Evolutionary conservation across 2,888 invertebrate genomes (phyloP).

Genomic region (Sarcophaga variegata): DNA sequence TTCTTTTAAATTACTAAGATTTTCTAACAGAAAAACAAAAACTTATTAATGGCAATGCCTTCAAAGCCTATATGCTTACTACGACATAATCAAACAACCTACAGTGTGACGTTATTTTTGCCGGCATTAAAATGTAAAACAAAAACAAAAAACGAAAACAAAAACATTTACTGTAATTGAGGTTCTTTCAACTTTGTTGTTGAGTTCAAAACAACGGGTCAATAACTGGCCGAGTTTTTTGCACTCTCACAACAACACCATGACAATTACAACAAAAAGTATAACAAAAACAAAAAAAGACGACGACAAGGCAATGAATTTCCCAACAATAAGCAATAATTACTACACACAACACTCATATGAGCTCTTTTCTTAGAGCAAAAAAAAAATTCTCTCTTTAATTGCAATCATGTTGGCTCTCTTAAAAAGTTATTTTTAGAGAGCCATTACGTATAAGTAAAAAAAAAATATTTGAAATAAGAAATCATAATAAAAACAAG

Average conservation of each 20-base stretch:
- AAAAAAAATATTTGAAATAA: neutral
- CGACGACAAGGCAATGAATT: constrained; percentile 45
- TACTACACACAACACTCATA: neutral
- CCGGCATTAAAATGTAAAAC: constrained; percentile 46
- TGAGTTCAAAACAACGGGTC: constrained; percentile 64
- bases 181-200: constrained; percentile 68
- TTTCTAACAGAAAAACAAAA: neutral
- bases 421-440: neutral
- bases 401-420: too few relatives aligned
- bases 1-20: too few relatives aligned
- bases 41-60: constrained; percentile 43
- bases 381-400: too few relatives aligned
- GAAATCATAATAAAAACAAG: neutral
- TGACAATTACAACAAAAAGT: constrained; percentile 4
- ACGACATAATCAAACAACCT: constrained; percentile 6
- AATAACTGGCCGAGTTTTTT: constrained; percentile 71
- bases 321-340: constrained; percentile 37
- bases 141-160: neutral
- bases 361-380: neutral
- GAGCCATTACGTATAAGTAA: neutral
- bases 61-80: neutral
- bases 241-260: constrained; percentile 46
- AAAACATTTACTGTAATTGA: constrained; percentile 46
- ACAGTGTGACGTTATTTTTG: constrained; percentile 44
- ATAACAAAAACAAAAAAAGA: neutral